Conservation (phyloP, 2,113 vertebrate genomes). For the Beaufortia kweichowensis region DNA sequence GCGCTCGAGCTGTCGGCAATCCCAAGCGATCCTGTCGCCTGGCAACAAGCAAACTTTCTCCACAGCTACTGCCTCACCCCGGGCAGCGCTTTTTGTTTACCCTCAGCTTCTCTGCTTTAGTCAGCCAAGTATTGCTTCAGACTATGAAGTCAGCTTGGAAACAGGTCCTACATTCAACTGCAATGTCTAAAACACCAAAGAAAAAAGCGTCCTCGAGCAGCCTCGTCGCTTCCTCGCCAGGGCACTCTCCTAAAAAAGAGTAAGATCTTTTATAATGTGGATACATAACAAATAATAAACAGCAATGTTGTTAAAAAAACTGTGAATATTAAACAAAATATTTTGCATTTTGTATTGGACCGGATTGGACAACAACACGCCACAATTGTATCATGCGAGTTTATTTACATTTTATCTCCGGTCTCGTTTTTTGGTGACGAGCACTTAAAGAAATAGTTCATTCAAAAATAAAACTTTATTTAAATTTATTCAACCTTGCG, state of each 20-base stretch:
- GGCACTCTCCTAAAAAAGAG: conserved; percentile 71
- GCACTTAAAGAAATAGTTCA: no score
- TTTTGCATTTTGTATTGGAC: no score
- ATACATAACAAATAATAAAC: no score
- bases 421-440: no score
- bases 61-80: conserved; percentile 3
- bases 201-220: conserved; percentile 71
- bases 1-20: conserved; percentile 20
- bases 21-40: conserved; percentile 48
- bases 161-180: background rate
- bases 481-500: no score
- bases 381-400: no score
- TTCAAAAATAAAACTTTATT: no score
- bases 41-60: conserved; percentile 65
- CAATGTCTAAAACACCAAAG: conserved; percentile 72
- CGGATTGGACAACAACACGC: no score
- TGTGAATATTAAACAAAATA: no score
- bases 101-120: background rate
- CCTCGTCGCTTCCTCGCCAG: conserved; percentile 66
- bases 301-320: background rate
- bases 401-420: no score
- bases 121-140: background rate
- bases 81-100: background rate
- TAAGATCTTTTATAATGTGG: no score
- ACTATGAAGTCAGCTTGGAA: conserved; percentile 1